Evolutionary conservation across 37 sponge, comb jelly and placozoan species (phyloP).

Genomic region (Dysidea cf. avara): DNA sequence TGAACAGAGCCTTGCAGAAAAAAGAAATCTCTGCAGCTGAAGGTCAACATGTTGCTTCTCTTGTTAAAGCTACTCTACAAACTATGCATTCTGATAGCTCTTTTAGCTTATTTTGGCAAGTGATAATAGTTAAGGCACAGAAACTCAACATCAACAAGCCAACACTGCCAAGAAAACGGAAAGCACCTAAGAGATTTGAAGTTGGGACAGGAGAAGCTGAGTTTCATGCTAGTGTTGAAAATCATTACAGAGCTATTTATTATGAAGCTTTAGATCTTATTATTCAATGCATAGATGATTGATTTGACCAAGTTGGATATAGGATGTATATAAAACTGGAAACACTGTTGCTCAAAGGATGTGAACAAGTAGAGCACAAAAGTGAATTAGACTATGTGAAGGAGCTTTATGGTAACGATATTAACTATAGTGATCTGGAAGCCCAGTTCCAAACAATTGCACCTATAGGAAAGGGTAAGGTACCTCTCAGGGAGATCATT

Average conservation of each 20-base stretch:
- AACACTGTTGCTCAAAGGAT: constrained; percentile 37
- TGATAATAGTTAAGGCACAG: constrained; percentile 18
- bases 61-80: no score
- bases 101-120: constrained; percentile 42
- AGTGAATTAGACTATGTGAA: no score
- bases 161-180: constrained; percentile 17
- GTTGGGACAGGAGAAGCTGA: constrained; percentile 12
- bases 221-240: constrained; percentile 38
- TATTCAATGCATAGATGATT: constrained; percentile 27
- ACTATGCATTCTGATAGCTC: constrained; percentile 31
- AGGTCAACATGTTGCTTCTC: no score
- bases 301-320: constrained; percentile 53
- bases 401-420: no score
- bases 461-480: no score
- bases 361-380: no score
- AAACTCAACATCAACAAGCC: constrained; percentile 30
- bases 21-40: constrained; percentile 69
- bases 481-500: no score
- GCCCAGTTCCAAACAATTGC: no score
- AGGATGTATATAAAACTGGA: no score
- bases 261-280: constrained; percentile 61
- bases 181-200: constrained; percentile 17
- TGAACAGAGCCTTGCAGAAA: constrained; percentile 44
- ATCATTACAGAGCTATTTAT: constrained; percentile 37
- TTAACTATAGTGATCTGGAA: no score